phyloP scores from a whole-genome alignment of 2,113 vertebrate genomes.

The Oenanthe oenanthe region DNA sequence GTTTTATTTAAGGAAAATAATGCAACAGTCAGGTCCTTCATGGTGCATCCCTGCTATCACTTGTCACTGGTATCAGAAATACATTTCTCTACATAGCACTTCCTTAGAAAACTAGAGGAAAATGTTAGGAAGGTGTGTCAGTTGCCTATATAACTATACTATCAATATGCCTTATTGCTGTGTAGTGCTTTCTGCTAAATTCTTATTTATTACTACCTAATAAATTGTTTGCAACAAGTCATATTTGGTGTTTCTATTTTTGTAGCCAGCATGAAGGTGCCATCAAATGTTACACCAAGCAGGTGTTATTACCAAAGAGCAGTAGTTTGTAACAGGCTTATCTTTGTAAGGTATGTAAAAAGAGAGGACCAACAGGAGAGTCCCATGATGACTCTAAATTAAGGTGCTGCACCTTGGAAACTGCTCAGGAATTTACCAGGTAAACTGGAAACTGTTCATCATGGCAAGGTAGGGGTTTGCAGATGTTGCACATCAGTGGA shows the following conservation, averaged over 20 bases:
- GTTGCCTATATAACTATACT: constrained; percentile 6
- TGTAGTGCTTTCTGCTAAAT: constrained; percentile 23
- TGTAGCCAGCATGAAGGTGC: background rate
- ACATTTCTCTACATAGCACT: constrained; percentile 22
- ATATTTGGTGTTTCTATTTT: background rate
- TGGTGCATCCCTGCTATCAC: background rate
- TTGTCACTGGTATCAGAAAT: constrained; percentile 4
- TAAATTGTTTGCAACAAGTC: constrained; percentile 41
- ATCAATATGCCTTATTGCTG: constrained; percentile 33
- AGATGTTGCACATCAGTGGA: background rate
- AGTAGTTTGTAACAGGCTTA: background rate
- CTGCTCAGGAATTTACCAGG: background rate
- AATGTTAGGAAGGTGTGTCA: background rate
- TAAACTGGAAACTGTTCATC: background rate
- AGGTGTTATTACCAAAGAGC: background rate
- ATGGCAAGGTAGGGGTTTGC: background rate
- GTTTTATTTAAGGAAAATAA: constrained; percentile 1
- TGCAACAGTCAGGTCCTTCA: background rate
- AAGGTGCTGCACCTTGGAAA: background rate
- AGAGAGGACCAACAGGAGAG: background rate
- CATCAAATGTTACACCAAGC: background rate
- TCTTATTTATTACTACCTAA: constrained; percentile 54
- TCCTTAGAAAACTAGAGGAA: constrained; percentile 19
- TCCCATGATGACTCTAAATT: background rate
- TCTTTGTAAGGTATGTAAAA: background rate